Base-by-base conservation (phyloP, 2,113 vertebrate genomes). In the Tympanuchus pallidicinctus region DNA sequence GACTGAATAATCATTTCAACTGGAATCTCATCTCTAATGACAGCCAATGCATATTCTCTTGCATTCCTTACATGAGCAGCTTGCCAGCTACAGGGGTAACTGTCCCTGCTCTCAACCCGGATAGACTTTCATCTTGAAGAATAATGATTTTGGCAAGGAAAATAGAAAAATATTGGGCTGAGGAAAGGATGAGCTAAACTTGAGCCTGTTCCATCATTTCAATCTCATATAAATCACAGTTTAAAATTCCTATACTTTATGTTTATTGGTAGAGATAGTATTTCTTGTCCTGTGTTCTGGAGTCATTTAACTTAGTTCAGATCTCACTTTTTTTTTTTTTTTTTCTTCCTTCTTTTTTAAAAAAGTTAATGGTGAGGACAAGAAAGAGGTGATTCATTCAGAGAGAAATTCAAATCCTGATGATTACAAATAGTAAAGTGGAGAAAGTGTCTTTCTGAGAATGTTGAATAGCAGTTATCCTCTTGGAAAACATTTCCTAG, bases 101-200 rank as follows among this genome's bases (percentile, higher is more conserved):
- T 73, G 60, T 86, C 82, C 48, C 42, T 66, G 38, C 50, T 95
- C 65, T 94, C 79, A 91, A 82, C 82, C 85, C 59, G 61, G 60
- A n/a, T 88, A 86, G 63, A 48, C 28, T 88, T 82, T 66, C 28
- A 50, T 88, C 59, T 83, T 82, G 42, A 88, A 86, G 45, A 91
- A 34, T 88, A 77, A 93, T 59, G 56, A 50, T 47, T 91, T 95
- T 95, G 88, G 64, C 72, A 80, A 71, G 60, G 24, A 54, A 90
- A 91, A 71, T 4, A 88, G 45, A 88, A 73, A 80, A 91, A 20
- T 34, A 73, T 89, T 88, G 28, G 50, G 30, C 40, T 63, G 48
- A 73, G 74, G 66, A 75, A 92, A 80, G 40, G 64, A 88, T 88
- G 90, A 95, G n/a, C 69, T 91, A 40, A 94, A 80, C 36, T 72